Evolutionary conservation across 1,140 invertebrate genomes (phyloP).

Genomic region (Cataglyphis hispanica): DNA sequence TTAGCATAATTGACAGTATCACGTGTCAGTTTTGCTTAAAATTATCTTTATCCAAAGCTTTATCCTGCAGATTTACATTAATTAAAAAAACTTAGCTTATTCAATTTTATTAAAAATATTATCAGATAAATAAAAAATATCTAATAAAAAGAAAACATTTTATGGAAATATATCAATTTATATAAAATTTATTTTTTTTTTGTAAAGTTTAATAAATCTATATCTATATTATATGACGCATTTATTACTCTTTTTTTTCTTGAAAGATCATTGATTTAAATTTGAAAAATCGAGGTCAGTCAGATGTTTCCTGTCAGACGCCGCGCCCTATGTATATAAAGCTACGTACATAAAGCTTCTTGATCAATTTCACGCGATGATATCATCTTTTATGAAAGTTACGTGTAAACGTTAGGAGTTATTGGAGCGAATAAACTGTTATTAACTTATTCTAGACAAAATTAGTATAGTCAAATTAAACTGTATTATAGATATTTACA

Average conservation of each 20-base stretch:
- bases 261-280: neutral
- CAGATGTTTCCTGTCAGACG: neutral
- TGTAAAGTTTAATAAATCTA: neutral
- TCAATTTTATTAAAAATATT: neutral
- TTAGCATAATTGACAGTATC: slow-evolving; percentile 55
- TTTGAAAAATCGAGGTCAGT: neutral
- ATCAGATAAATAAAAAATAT: slow-evolving; percentile 15
- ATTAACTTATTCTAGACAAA: neutral
- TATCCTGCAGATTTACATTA: neutral
- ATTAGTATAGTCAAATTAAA: neutral
- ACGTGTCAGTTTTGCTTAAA: slow-evolving; percentile 43
- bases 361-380: slow-evolving; percentile 21
- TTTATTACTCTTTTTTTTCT: neutral
- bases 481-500: neutral
- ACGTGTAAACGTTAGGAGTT: neutral
- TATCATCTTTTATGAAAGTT: slow-evolving; percentile 19
- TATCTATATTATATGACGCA: no score
- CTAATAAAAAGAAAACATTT: neutral
- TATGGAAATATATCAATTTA: neutral
- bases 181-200: slow-evolving; percentile 13
- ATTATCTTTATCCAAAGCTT: slow-evolving; percentile 8
- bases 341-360: slow-evolving; percentile 11
- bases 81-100: neutral
- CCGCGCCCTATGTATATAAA: slow-evolving; percentile 13
- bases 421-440: neutral